phyloP scores from a whole-genome alignment of 2,888 invertebrate species.

The Drosophila falleni region DNA sequence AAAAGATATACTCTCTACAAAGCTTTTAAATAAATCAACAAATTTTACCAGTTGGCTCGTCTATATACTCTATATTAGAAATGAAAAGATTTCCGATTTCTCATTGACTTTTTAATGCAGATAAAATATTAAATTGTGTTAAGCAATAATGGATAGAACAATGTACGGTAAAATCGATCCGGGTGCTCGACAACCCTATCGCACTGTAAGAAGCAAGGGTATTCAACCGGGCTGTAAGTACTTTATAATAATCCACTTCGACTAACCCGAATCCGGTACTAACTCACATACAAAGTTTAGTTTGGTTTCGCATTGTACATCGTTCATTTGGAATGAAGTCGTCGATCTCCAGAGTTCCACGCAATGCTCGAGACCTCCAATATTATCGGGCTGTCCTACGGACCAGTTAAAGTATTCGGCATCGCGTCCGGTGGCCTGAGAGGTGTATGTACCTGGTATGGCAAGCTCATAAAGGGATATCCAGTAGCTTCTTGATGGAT shows the following conservation, averaged over 20 bases:
- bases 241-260: constrained; percentile 3
- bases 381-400: constrained; percentile 66
- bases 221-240: constrained; percentile 95
- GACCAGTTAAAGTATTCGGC: constrained; percentile 46
- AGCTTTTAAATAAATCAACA: constrained; percentile 58
- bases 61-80: background rate
- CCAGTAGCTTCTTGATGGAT: constrained; percentile 29
- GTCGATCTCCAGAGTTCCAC: constrained; percentile 26
- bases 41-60: constrained; percentile 12
- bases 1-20: constrained; percentile 23
- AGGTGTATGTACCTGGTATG: constrained; percentile 10
- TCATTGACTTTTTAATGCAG: constrained; percentile 51
- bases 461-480: constrained; percentile 21
- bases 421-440: constrained; percentile 12
- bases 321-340: constrained; percentile 39
- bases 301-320: constrained; percentile 6
- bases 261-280: constrained; percentile 7
- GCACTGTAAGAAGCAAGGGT: constrained; percentile 93
- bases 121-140: constrained; percentile 40
- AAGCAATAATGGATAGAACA: constrained; percentile 91
- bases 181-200: constrained; percentile 93
- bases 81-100: constrained; percentile 30
- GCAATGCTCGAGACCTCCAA: constrained; percentile 49
- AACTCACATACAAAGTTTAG: constrained; percentile 20
- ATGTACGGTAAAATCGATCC: constrained; percentile 96